These are phyloP conservation scores for Apis mellifera DNA, from an alignment of 1,140 invertebrate genomes.

Conservation along the genomic window DNA sequence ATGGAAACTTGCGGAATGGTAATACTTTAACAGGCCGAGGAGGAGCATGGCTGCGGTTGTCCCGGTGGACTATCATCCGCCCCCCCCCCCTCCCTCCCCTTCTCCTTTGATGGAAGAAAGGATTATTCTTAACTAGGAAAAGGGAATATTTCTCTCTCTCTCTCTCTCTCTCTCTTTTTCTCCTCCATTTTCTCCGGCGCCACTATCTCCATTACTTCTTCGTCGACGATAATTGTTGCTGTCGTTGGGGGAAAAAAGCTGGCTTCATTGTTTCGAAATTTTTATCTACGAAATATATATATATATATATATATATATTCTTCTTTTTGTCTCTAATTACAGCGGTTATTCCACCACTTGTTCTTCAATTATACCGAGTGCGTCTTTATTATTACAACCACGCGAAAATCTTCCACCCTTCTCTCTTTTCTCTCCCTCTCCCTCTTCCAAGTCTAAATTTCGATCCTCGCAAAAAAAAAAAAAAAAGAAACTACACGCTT, in stretches of 20 bases:
- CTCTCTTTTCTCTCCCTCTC: neutral
- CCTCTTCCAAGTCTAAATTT: neutral
- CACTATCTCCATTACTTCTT: neutral
- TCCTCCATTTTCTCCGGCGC: neutral
- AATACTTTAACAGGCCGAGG: conserved; percentile 60
- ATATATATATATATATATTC: neutral
- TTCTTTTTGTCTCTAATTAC: conserved; percentile 12
- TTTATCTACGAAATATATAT: conserved; percentile 10
- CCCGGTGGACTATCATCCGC: conserved; percentile 28
- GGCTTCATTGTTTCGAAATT: conserved; percentile 45
- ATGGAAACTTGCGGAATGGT: conserved; percentile 63
- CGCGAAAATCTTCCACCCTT: neutral
- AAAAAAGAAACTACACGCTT: no score
- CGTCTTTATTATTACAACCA: conserved; percentile 1
- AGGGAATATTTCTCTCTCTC: conserved; percentile 58
- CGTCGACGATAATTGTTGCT: conserved; percentile 47
- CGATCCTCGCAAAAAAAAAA: neutral
- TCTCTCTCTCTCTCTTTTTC: conserved; percentile 38
- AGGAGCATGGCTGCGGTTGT: conserved; percentile 37
- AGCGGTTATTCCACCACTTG: neutral
- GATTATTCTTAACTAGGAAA: conserved; percentile 61
- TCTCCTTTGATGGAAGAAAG: conserved; percentile 11
- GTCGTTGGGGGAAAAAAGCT: neutral
- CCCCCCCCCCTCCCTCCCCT: neutral
- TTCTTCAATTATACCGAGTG: conserved; percentile 13